These are phyloP conservation scores for Cryptus armator DNA, from an alignment of 2,888 invertebrate genomes.

Conservation along the genomic window DNA sequence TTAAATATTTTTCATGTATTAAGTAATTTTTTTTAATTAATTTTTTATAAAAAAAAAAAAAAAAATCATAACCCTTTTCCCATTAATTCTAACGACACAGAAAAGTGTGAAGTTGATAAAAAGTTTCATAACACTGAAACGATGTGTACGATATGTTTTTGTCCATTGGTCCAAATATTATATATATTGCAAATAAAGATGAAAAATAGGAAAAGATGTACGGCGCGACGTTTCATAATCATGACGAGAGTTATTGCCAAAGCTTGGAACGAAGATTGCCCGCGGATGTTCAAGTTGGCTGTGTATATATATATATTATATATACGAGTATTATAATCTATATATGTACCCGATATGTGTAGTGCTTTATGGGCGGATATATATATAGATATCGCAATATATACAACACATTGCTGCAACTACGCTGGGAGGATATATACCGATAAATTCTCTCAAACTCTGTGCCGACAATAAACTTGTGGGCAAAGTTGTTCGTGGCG, in stretches of 20 bases:
- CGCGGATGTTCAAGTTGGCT: constrained; percentile 5
- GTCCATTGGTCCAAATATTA: background rate
- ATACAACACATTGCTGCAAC: background rate
- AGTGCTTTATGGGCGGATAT: too few relatives aligned
- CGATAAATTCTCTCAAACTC: constrained; percentile 46
- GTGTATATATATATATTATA: background rate
- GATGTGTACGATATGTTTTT: background rate
- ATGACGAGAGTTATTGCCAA: constrained; percentile 32
- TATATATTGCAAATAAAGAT: too few relatives aligned
- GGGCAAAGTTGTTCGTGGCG: constrained; percentile 30
- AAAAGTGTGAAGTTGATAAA: background rate
- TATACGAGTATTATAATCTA: background rate
- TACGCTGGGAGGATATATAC: constrained; percentile 24
- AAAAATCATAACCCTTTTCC: background rate
- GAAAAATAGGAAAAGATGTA: too few relatives aligned
- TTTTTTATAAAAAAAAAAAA: background rate
- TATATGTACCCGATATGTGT: background rate
- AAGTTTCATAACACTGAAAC: constrained; percentile 14
- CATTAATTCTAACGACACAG: background rate
- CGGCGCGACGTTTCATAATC: constrained; percentile 20
- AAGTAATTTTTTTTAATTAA: background rate
- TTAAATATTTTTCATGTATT: constrained; percentile 26
- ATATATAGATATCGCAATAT: background rate
- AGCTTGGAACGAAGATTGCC: constrained; percentile 23
- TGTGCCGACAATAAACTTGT: constrained; percentile 40